Evolutionary conservation across 2,888 invertebrate species (phyloP), one percentile per base, ranked within the genome.

Genomic region (Hirtodrosophila cameraria): DNA sequence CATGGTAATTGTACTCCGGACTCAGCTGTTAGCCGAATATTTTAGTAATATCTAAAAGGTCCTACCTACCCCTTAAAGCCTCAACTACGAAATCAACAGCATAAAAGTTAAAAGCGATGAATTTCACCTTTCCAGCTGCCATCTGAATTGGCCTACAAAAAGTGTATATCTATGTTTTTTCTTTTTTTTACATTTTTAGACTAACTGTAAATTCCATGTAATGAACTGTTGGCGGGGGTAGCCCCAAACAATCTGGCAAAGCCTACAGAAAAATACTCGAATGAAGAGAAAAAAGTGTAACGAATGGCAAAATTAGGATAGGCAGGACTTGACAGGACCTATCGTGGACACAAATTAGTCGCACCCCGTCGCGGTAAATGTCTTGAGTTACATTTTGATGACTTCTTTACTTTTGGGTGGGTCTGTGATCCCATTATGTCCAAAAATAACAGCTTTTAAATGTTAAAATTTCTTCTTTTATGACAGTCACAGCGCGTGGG

Each of bases 161-260:
- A 36, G 38, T 59, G 46, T 61, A 68, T 73, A 70, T 77, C 62
- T 35, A 53, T 61, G 59, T 61, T 61, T 76, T 76, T 28, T 30
- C 45, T 65, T 61, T 18, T n/a, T 18, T 18, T 18, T 18, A 18
- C 68, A 77, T 61, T 64, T 66, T 53, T 58, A 55, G 65, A 77
- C 75, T 72, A 84, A 80, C 87, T 89, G 89, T 76, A 89, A 90
- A 89, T 87, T 84, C 79, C 73, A 70, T 53, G 79, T 89, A 90
- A 89, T 89, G 89, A 89, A 88, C 89, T 89, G 88, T 75, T 73
- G 79, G 59, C 59, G 60, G 73, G 73, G 39, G 45, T n/a, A 23
- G 36, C 9, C 9, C 20, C 13, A 23, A 13, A 11, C 5, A 45
- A 43, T 28, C 48, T 31, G 76, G 76, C 49, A 84, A 87, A 75